Percentiles rank a stretch among this genome's conserved stretches.
phyloP scores from a whole-genome alignment of 2,888 invertebrate species.

The Conus canariensis region DNA sequence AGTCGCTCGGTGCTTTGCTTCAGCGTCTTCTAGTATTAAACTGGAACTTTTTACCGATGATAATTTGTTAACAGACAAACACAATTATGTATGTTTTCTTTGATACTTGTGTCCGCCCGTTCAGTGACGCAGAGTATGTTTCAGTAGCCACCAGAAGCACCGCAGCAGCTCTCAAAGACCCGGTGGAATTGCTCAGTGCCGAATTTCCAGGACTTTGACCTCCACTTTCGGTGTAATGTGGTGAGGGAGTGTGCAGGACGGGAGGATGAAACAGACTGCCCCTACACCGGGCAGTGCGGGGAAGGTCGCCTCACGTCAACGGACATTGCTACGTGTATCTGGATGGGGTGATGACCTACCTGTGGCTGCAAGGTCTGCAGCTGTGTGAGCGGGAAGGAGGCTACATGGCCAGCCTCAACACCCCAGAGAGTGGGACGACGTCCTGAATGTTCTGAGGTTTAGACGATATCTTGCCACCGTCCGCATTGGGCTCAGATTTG shows the following conservation, averaged over 20 bases:
- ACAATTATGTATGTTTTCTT: no score
- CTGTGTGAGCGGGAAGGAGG: neutral
- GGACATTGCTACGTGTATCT: neutral
- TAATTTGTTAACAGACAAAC: no score
- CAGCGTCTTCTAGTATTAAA: no score
- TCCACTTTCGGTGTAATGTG: neutral
- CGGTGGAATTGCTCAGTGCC: neutral
- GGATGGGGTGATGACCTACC: neutral
- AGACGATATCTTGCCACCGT: neutral
- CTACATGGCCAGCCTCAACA: slow-evolving; percentile 17
- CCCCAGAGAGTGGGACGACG: neutral
- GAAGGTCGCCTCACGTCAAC: neutral
- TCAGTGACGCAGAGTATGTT: no score
- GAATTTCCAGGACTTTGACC: neutral
- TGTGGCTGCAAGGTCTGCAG: neutral
- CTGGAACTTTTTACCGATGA: no score
- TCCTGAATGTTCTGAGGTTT: neutral
- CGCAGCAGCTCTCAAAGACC: neutral
- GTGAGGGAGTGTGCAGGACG: neutral
- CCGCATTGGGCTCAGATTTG: neutral
- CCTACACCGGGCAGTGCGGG: neutral
- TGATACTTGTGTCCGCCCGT: no score
- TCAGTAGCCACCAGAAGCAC: neutral
- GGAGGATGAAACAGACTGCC: neutral
- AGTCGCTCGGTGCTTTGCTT: no score